phyloP scores from a whole-genome alignment of 2,888 invertebrate species.

The Melipona bicolor region DNA sequence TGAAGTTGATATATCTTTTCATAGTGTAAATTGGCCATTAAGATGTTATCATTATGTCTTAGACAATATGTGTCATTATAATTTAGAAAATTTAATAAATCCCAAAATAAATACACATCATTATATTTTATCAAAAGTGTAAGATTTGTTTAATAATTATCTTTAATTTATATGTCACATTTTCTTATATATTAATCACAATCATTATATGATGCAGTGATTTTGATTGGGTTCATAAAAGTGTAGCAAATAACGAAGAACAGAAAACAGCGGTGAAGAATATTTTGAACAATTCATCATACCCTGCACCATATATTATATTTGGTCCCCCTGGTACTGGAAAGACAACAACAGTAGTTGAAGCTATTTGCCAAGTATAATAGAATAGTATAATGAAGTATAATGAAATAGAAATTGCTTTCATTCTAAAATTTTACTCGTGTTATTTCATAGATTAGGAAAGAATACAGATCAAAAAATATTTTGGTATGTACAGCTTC shows the following conservation, averaged over 20 bases:
- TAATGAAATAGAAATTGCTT: neutral
- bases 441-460: constrained; percentile 73
- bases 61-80: constrained; percentile 37
- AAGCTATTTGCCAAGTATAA: constrained; percentile 88
- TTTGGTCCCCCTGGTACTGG: constrained; percentile 95
- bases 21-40: constrained; percentile 48
- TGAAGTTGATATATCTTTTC: constrained; percentile 62
- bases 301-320: constrained; percentile 91
- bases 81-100: constrained; percentile 63
- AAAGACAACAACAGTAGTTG: constrained; percentile 90
- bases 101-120: constrained; percentile 49
- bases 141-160: constrained; percentile 23
- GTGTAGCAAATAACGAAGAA: constrained; percentile 86
- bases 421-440: constrained; percentile 5
- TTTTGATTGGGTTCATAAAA: constrained; percentile 77
- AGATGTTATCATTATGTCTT: constrained; percentile 69
- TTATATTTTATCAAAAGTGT: constrained; percentile 30
- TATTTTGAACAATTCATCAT: constrained; percentile 87
- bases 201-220: constrained; percentile 2
- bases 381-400: neutral
- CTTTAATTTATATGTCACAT: neutral
- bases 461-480: constrained; percentile 80
- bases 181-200: constrained; percentile 2
- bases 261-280: constrained; percentile 89
- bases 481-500: constrained; percentile 89